Conservation (phyloP, 2,797 vertebrate genomes). For the Rhinogobio ventralis region DNA sequence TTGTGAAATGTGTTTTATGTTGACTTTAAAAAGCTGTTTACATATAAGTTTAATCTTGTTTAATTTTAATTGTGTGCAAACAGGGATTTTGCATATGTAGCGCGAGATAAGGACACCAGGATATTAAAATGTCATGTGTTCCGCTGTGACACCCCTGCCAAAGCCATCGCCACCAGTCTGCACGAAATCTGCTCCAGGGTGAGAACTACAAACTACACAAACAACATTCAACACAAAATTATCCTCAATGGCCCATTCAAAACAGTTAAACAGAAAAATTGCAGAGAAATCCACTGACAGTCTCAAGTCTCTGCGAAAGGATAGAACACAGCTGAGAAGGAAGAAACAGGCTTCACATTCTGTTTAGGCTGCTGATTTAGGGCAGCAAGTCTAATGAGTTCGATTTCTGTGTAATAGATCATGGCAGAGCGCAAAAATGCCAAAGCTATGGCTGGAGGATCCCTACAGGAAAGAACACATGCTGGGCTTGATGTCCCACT, state of each 20-base stretch:
- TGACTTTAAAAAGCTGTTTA: conserved; percentile 15
- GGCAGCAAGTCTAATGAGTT: conserved; percentile 20
- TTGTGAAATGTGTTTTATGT: background rate
- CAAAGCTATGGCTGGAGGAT: conserved; percentile 92
- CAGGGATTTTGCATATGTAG: conserved; percentile 98
- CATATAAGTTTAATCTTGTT: conserved; percentile 4
- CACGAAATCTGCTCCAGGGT: conserved; percentile 99
- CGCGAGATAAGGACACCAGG: conserved; percentile 95
- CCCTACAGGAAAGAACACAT: conserved; percentile 84
- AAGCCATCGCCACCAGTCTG: conserved; percentile 98
- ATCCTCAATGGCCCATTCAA: background rate
- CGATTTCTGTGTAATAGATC: conserved; percentile 79
- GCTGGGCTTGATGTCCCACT: conserved; percentile 89
- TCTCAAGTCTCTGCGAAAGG: conserved; percentile 6
- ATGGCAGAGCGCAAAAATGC: conserved; percentile 97
- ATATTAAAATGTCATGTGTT: conserved; percentile 99
- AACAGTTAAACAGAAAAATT: background rate
- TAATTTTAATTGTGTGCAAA: conserved; percentile 27
- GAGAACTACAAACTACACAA: conserved; percentile 61
- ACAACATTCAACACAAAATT: background rate
- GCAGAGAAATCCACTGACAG: background rate
- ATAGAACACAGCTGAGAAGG: background rate
- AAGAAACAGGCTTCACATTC: conserved; percentile 21
- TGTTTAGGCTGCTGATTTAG: conserved; percentile 24
- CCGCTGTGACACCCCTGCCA: conserved; percentile 98